Conservation (phyloP, 2,888 invertebrate genomes). For the Thymelicus sylvestris region DNA sequence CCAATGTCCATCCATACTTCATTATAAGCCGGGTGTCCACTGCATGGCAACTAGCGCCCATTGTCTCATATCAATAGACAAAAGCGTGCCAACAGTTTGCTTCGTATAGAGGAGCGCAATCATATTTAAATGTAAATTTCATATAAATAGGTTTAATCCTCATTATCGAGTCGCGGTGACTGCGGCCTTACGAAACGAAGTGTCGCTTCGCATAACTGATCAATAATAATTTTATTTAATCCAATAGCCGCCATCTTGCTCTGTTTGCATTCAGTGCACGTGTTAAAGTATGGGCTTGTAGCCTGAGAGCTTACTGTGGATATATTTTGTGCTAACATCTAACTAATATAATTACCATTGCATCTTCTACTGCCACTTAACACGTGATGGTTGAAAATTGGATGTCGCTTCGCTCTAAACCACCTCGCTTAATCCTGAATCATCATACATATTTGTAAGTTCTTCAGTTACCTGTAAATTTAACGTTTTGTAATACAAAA, state of each 20-base stretch:
- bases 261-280: conserved; percentile 43
- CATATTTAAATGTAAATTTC: conserved; percentile 37
- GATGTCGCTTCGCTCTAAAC: too few species aligned
- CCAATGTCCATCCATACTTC: conserved; percentile 13
- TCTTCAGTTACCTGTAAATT: too few species aligned
- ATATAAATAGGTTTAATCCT: conserved; percentile 33
- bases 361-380: too few species aligned
- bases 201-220: conserved; percentile 43
- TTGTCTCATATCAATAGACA: conserved; percentile 29
- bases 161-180: conserved; percentile 32
- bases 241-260: conserved; percentile 37
- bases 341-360: too few species aligned
- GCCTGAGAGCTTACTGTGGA: conserved; percentile 29
- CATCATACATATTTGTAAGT: too few species aligned
- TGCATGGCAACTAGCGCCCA: conserved; percentile 24
- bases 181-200: conserved; percentile 37
- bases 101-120: conserved; percentile 16
- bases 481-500: too few species aligned
- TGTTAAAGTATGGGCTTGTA: conserved; percentile 35
- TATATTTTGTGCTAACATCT: background rate
- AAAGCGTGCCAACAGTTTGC: conserved; percentile 25
- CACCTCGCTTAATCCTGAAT: too few species aligned
- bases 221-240: conserved; percentile 47
- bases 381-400: too few species aligned
- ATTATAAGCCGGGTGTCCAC: background rate